These are phyloP conservation scores for Ips nitidus DNA, from an alignment of 1,140 invertebrate genomes.

Conservation along the genomic window DNA sequence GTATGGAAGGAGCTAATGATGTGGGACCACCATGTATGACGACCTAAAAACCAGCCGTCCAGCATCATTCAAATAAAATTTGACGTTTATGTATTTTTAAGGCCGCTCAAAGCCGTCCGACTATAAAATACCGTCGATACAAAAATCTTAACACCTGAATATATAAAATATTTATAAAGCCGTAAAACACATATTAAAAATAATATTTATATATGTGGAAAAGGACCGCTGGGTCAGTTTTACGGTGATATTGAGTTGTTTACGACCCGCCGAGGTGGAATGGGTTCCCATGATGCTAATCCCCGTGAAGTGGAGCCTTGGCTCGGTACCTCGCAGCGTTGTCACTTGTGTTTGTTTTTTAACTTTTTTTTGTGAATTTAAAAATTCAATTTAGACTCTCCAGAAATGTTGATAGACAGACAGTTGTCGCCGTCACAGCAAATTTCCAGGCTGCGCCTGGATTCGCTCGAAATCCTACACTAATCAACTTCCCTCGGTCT, in stretches of 20 bases:
- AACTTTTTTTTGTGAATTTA: background rate
- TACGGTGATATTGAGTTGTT: constrained; percentile 49
- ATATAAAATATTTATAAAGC: constrained; percentile 54
- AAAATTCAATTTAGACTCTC: background rate
- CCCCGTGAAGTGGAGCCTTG: constrained; percentile 22
- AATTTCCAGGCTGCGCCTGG: constrained; percentile 32
- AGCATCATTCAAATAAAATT: constrained; percentile 40
- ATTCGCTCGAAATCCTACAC: constrained; percentile 24
- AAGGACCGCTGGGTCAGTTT: constrained; percentile 48
- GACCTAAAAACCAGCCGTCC: constrained; percentile 15
- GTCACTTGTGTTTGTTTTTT: constrained; percentile 3
- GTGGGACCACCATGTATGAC: constrained; percentile 3
- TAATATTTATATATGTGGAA: constrained; percentile 54
- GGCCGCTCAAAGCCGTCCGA: constrained; percentile 37
- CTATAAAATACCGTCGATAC: constrained; percentile 44
- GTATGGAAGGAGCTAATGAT: too few species aligned
- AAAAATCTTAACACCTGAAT: constrained; percentile 53
- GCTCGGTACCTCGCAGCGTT: constrained; percentile 12
- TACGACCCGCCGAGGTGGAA: constrained; percentile 40
- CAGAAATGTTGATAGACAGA: background rate
- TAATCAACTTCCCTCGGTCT: constrained; percentile 30
- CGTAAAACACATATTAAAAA: constrained; percentile 54
- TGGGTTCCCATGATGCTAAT: constrained; percentile 35
- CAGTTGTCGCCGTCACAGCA: constrained; percentile 18
- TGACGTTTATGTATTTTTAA: constrained; percentile 46